Evolutionary conservation across 2,113 vertebrate species (phyloP).

Genomic region (Siphamia tubifer): DNA sequence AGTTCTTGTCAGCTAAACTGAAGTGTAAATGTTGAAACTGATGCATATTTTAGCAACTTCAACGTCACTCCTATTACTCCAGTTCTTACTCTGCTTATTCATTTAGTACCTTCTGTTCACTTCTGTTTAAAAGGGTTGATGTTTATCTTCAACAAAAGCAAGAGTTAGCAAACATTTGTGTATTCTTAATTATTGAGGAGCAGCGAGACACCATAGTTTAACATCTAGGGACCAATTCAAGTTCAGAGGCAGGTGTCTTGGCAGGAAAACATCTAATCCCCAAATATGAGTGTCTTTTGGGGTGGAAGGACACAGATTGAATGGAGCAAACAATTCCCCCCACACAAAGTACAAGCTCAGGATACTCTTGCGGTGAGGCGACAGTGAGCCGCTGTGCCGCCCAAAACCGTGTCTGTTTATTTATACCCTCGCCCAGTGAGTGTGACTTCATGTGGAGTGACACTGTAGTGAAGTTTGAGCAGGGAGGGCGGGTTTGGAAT

Average conservation of each 20-base stretch:
- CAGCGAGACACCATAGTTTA: neutral
- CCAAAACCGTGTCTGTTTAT: slow-evolving; percentile 45
- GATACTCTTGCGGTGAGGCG: slow-evolving; percentile 12
- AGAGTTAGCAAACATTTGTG: slow-evolving; percentile 10
- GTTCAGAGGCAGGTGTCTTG: slow-evolving; percentile 10
- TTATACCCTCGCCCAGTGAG: slow-evolving; percentile 38
- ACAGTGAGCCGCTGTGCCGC: slow-evolving; percentile 13
- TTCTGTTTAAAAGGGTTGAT: no score
- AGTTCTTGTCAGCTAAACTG: no score
- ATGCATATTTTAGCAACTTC: no score
- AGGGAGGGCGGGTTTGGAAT: slow-evolving; percentile 14
- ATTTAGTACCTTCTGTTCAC: no score
- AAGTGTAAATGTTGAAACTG: no score
- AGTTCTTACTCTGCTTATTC: neutral
- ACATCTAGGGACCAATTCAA: neutral
- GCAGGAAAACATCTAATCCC: neutral
- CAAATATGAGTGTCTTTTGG: neutral
- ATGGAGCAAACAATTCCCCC: neutral
- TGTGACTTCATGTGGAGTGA: slow-evolving; percentile 51
- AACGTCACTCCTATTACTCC: no score
- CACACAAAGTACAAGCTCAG: neutral
- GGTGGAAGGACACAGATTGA: slow-evolving; percentile 25
- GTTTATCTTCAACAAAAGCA: neutral
- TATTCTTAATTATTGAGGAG: slow-evolving; percentile 18
- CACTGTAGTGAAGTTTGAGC: slow-evolving; percentile 2